Conservation (phyloP, 2,113 vertebrate genomes). For the Malurus cyaneus region DNA sequence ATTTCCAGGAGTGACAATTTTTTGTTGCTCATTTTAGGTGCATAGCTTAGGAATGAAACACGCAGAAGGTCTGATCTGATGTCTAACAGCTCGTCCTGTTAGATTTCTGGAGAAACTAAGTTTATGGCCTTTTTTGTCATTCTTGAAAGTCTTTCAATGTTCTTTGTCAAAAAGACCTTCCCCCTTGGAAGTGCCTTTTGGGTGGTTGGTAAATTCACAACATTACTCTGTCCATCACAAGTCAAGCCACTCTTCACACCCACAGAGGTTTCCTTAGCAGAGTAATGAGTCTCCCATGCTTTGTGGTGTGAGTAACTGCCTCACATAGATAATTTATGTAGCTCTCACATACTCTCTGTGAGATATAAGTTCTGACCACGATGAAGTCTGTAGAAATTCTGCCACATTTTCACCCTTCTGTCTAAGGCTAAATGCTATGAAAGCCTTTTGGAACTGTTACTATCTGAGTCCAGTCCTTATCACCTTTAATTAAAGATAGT, state of each 20-base stretch:
- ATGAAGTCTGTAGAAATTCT: not conserved
- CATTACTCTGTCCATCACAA: not conserved
- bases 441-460: not conserved
- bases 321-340: not conserved
- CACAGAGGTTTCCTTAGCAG: not conserved
- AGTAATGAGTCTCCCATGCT: fast-evolving
- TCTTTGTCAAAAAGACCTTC: not conserved
- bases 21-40: not conserved
- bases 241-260: not conserved
- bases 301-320: not conserved
- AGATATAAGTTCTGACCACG: not conserved
- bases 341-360: not conserved
- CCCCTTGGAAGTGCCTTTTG: not conserved
- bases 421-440: not conserved
- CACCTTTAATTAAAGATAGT: not conserved
- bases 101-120: not conserved
- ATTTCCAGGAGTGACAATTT: not conserved
- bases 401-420: not conserved
- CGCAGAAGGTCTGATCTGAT: not conserved
- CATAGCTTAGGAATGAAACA: not conserved
- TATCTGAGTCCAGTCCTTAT: not conserved
- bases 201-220: not conserved
- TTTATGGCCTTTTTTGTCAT: not conserved
- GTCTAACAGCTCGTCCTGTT: not conserved
- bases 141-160: not conserved